Evolutionary conservation across 2,113 vertebrate species (phyloP), one percentile per base, ranked within the genome.

Genomic region (Rhodinocichla rosea): DNA sequence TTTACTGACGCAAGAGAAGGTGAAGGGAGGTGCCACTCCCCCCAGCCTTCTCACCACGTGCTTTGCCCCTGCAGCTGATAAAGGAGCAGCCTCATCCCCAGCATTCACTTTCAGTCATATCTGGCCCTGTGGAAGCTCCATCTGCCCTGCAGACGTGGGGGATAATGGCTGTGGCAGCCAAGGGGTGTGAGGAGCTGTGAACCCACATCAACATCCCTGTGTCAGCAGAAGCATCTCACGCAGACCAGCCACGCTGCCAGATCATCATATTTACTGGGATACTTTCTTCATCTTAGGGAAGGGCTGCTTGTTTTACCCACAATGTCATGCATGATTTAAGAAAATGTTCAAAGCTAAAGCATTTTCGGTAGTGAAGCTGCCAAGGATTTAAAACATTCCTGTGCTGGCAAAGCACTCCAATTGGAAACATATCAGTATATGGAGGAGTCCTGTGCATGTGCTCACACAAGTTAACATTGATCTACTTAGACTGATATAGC

Each of bases 371-470:
- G 59, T 33, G 68, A 94, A 64, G 44, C 67, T 94, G 76, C 45
- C 76, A 92, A 57, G 63, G 80, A 69, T 80, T 83, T 77, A n/a
- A 86, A 89, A 50, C 70, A 74, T 77, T 80, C 59, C 40, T 35
- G n/a, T 69, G 40, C 68, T 81, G 59, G 53, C 32, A 60, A 91
- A 80, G 59, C 1, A 2, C 13, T 76, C n/a, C 55, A 49, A 5
- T 27, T 65, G 64, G 56, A 96, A 86, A 53, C 11, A 4, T 57
- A 42, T 86, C 85, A 69, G 59, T 65, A 21, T 26, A 65, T 7
- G 59, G 42, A 73, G n/a, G 62, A 74, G 23, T 33, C 42, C 59
- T 19, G 22, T 55, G 30, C 37, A 23, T 49, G 37, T 49, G 68
- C 42, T 91, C 56, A 35, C 73, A 63, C 42, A 63, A 63, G 60